Evolutionary conservation across 1,140 invertebrate genomes (phyloP), one percentile per base, ranked within the genome.

Genomic region (Drosophila arawakana): DNA sequence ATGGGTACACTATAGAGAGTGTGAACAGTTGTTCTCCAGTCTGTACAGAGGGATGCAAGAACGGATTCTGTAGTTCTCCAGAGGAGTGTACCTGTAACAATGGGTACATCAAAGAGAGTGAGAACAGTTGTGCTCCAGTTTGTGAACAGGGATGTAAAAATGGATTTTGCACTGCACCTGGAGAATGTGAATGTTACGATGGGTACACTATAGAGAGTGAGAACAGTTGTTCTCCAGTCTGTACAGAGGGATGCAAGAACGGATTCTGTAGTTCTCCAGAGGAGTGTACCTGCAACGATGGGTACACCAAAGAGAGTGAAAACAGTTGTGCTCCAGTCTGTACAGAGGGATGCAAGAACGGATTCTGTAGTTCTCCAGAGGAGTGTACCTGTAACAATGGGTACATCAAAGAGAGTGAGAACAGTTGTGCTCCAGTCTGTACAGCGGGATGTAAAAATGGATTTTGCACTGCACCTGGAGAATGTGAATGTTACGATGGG

Each of bases 221-320:
- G 30, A 65, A 44, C 39, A 65, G 50, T 10, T 65, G 62, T 55
- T n/a, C 62, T 1, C 50, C 62, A 11, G 25, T 65, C 0, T 65
- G 62, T 34, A 11, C 15, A 11, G 41, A 21, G 9, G 62, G 50
- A 0, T 65, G 62, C 35, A 18, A 43, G 49, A 65, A 65, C n/a
- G 61, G 61, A 54, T 43, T 15, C n/a, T 65, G 61, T 10, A 34
- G 3, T 41, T 49, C 10, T 5, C 61, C 61, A 7, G 61, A 39
- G 3, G 11, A 65, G 11, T 65, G 61, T 10, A 11, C 49, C 2
- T 65, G 61, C 2, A 18, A 54, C 0, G 25, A 65, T 30, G 61
- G 61, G 7, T 65, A 43, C 6, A 13, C 8, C 25, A 34, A 10
- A 34, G 37, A 43, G 1, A 65, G n/a, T 54, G 49, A 15, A 6